Evolutionary conservation across 2,888 invertebrate species (phyloP), one percentile per base, ranked within the genome.

Genomic region (Oscheius sp.): DNA sequence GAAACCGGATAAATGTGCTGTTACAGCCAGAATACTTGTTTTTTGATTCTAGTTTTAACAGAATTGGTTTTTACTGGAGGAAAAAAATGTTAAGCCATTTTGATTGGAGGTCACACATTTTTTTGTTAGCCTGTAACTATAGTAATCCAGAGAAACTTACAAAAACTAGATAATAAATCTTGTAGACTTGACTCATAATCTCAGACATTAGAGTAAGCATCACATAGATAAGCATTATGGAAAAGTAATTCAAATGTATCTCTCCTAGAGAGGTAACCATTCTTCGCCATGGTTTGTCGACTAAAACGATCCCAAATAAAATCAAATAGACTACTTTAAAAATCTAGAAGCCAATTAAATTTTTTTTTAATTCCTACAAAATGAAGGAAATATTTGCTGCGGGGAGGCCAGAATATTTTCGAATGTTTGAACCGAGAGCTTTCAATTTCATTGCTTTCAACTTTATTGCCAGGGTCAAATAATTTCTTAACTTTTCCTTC

Each of bases 311-410:
- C 2, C 34, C 55, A 34, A 55, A 55, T 2, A 55, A 20, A 15
- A 20, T 10, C 2, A 55, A 17, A 34, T 23, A 55, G 6, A 55
- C 6, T 1, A 33, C 20, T n/a, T 55, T 55, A n/a, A 55, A n/a
- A 6, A 55, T 0, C 55, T 55, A 34, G n/a, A n/a, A n/a, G n/a
- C n/a, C n/a, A n/a, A n/a, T n/a, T n/a, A n/a, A n/a, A n/a, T n/a
- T n/a, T n/a, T n/a, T n/a, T n/a, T n/a, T n/a, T n/a, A 55, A 34
- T 6, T 31, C 15, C 31, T 53, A 55, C 55, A 33, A 55, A 34
- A 55, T 55, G 55, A n/a, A 55, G 17, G 20, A 34, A n/a, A 34
- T 55, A 55, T 33, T 55, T 55, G 20, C n/a, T 17, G 20, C 20
- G 33, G 1, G 55, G 55, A 4, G 48, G 17, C 48, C 55, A 42